Base-by-base conservation (phyloP, 2,888 invertebrate genomes). In the Pyrgus malvae region DNA sequence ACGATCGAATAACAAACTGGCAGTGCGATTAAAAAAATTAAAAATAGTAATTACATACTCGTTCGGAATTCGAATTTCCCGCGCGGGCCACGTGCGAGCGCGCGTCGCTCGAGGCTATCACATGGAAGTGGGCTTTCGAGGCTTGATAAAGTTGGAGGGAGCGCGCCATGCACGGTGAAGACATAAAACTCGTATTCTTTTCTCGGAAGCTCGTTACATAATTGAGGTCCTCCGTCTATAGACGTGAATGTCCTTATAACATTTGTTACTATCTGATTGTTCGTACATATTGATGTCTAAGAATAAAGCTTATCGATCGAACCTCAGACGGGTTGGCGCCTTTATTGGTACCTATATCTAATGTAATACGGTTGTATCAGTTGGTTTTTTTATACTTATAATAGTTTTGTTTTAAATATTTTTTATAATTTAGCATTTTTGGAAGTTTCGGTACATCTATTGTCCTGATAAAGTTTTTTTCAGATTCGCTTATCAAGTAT, bases 91-190 rank as follows among this genome's bases (percentile, higher is more conserved):
- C 78, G 80, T 78, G 80, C 74, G 74, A 62, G 76, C 68, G 78
- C 79, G 78, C 74, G 80, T 78, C 78, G 89, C 89, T 88, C 85
- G 86, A 66, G 89, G 89, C 89, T 81, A 83, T 89, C 89, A 85
- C 89, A 87, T 89, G 89, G 83, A n/a, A 85, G 86, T 80, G 80
- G 70, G 73, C 63, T 68, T 44, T 40, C 74, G 67, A 73, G 78
- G 77, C 75, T 72, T 74, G 81, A 81, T 80, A 82, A 80, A 80
- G 82, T 77, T 69, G 80, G 81, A 78, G 82, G 78, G 74, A 73
- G 25, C 41, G 69, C 57, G 56, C 60, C 83, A 82, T 68, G 71
- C 66, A 76, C 57, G 66, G 57, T 56, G 48, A 55, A 50, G 65
- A 77, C 75, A 82, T 66, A 59, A 69, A 69, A 64, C 59, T 38